Percentiles rank a stretch among this genome's conserved stretches.
These are phyloP conservation scores for Gymnocephalus cernua DNA, from an alignment of 2,113 vertebrate species.

Conservation along the genomic window DNA sequence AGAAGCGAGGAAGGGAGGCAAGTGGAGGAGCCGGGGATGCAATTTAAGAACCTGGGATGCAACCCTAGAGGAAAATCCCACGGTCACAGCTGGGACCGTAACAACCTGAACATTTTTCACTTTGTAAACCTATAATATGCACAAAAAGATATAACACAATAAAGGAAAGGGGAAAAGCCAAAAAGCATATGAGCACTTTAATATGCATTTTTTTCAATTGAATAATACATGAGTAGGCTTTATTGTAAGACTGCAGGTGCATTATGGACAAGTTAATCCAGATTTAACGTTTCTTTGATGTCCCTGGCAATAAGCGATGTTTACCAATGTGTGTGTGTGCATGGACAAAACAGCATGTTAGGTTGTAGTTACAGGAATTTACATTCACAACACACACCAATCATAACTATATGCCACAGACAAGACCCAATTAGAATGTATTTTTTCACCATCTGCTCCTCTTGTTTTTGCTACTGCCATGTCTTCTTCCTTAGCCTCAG, in stretches of 20 bases:
- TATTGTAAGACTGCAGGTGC: background rate
- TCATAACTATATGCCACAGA: background rate
- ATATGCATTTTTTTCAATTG: background rate
- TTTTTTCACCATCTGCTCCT: constrained; percentile 32
- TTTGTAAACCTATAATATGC: too few species aligned
- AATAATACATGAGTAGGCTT: constrained; percentile 8
- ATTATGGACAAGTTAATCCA: too few species aligned
- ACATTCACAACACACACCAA: background rate
- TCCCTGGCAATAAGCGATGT: background rate
- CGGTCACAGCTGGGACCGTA: too few species aligned
- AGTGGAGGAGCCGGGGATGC: too few species aligned
- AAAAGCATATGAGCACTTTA: too few species aligned
- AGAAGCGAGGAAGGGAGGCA: too few species aligned
- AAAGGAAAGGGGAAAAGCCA: too few species aligned
- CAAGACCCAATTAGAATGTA: constrained; percentile 2
- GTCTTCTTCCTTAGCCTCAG: constrained; percentile 3
- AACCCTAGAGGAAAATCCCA: too few species aligned
- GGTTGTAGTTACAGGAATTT: background rate
- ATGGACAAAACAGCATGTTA: background rate
- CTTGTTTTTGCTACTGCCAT: background rate
- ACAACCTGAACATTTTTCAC: background rate
- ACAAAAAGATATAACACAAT: too few species aligned
- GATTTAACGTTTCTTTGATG: background rate
- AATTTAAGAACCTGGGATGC: too few species aligned
- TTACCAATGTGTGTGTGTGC: background rate